Evolutionary conservation across 2,888 invertebrate species (phyloP).

Genomic region (Celastrina argiolus): DNA sequence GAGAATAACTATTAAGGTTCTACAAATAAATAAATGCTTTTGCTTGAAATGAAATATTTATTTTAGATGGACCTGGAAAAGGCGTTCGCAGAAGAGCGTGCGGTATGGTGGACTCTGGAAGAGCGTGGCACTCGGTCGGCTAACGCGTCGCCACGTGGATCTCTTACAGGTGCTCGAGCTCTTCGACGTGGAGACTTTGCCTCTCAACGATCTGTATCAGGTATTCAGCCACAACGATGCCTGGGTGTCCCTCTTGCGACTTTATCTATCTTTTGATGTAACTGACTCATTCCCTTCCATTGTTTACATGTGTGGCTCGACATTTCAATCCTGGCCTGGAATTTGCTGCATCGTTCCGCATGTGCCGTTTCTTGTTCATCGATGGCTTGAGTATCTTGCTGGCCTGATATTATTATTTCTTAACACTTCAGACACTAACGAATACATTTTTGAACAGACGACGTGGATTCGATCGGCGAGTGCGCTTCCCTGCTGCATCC

Average conservation of each 20-base stretch:
- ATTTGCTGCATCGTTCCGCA: not conserved
- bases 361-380: conserved; percentile 2
- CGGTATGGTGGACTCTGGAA: conserved; percentile 93
- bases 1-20: not conserved
- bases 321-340: not conserved
- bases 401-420: not conserved
- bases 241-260: conserved; percentile 4
- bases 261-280: not conserved
- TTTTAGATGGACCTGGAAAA: conserved; percentile 84
- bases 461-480: conserved; percentile 86
- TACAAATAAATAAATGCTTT: not conserved
- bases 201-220: conserved; percentile 85
- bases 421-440: not conserved
- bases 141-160: conserved; percentile 87
- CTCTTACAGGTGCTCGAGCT: conserved; percentile 83
- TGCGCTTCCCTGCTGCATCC: conserved; percentile 88
- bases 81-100: conserved; percentile 91
- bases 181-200: conserved; percentile 84
- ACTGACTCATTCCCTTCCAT: not conserved
- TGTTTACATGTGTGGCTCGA: not conserved
- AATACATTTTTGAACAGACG: conserved; percentile 59
- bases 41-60: not conserved
- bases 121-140: conserved; percentile 89
- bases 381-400: conserved; percentile 11
- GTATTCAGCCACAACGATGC: conserved; percentile 42